Percentiles rank a stretch among this genome's conserved stretches.
Evolutionary conservation across 2,113 vertebrate species (phyloP).

Genomic region (Pheucticus melanocephalus): DNA sequence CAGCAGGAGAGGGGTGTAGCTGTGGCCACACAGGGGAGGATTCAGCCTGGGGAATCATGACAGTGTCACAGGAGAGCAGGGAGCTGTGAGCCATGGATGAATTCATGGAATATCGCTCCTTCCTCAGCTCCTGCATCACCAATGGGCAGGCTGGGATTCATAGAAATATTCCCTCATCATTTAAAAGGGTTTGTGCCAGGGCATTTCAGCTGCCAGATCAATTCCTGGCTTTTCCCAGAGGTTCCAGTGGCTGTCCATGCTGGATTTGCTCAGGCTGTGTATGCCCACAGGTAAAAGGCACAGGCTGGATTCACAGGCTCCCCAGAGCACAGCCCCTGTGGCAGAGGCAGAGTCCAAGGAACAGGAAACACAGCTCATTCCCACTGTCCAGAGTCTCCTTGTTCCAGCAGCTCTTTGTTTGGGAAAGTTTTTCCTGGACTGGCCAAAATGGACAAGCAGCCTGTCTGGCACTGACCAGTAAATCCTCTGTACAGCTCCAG

Average conservation of each 20-base stretch:
- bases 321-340: background rate
- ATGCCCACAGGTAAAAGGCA: background rate
- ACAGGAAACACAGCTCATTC: background rate
- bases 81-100: background rate
- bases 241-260: background rate
- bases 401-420: background rate
- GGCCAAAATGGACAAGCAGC: slow-evolving; percentile 7
- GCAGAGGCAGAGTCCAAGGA: background rate
- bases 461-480: background rate
- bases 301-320: background rate
- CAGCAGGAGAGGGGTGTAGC: background rate
- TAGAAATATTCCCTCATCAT: background rate
- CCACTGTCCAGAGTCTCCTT: background rate
- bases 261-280: background rate
- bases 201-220: background rate
- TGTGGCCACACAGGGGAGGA: background rate
- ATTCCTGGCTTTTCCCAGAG: background rate
- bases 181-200: background rate
- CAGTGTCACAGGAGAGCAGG: background rate
- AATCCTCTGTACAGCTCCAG: background rate
- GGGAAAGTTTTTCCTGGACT: background rate
- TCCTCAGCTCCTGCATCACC: background rate
- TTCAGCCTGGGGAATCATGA: background rate
- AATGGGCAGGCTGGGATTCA: background rate
- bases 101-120: background rate